Base-by-base conservation (phyloP, 2,113 vertebrate genomes). In the Coptodon bakossiorum region DNA sequence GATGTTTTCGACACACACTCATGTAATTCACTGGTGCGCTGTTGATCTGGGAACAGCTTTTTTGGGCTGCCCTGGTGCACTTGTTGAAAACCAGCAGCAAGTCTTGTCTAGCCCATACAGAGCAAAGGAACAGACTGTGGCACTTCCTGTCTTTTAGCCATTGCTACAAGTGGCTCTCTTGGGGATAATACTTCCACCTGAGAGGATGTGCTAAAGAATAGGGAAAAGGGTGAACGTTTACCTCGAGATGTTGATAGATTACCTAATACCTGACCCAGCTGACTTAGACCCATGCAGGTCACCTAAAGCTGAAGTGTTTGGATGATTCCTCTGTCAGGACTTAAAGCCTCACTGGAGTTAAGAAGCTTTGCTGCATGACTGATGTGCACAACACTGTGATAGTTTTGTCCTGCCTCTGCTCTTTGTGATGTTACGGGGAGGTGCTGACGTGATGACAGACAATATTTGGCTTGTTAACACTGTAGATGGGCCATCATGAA, bases 141-240 rank as follows among this genome's bases (percentile, higher is more conserved):
- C 73, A 83, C 84, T 90, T 95, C 93, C 92, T 86, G 84, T 90
- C 86, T 84, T 43, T 88, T 82, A 91, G 43, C 89, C 87, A 61
- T 11, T 29, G 54, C 76, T 90, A 84, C 80, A 91, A 86, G 66
- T 61, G 52, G 66, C 78, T 88, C 90, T 82, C 66, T 43, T 10
- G 52, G 50, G 91, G 14, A 86, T 31, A 31, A 19, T 12, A 52
- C 78, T 83, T 91, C 88, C 84, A 83, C 81, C 43, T 38, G 19
- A 80, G 76, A 92, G 91, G 91, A 93, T 93, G 90, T 91, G 81
- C 27, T 78, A 52, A 86, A 92, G 85, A 91, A 91, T 81, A 54
- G 53, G 38, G 54, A 57, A 89, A 83, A 84, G 40, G 86, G 79
- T 82, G 85, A 81, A 85, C 8, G 14, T 84, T 71, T 17, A 86